These are phyloP conservation scores for Styela plicata DNA, from an alignment of 23 tunicate genomes.

Conservation along the genomic window DNA sequence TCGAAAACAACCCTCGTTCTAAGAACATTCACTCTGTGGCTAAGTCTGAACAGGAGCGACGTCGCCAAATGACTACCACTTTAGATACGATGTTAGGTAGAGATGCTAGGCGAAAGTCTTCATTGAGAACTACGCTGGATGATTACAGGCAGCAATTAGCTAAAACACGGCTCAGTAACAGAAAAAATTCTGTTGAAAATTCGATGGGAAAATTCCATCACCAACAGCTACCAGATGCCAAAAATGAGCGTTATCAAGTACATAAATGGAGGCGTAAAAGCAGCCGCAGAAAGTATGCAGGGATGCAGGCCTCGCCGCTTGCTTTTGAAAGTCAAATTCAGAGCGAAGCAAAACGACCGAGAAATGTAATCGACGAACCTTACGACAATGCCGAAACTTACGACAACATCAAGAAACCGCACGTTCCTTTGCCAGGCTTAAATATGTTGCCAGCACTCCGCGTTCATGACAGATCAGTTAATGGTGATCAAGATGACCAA, in stretches of 20 bases:
- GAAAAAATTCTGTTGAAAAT: background rate
- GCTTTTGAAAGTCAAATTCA: background rate
- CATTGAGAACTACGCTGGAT: background rate
- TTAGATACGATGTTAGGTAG: background rate
- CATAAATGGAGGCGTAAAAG: slow-evolving; percentile 81
- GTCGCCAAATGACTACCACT: background rate
- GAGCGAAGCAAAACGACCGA: background rate
- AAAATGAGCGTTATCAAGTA: slow-evolving; percentile 35
- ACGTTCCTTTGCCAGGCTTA: slow-evolving; percentile 9
- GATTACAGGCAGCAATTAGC: background rate
- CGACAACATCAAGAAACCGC: background rate
- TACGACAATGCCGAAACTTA: background rate
- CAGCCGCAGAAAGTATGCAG: slow-evolving; percentile 26
- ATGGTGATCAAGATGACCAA: background rate
- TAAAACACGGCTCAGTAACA: background rate
- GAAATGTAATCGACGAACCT: background rate
- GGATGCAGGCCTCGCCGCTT: background rate
- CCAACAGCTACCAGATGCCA: slow-evolving; percentile 51
- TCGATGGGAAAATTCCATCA: background rate
- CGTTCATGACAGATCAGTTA: background rate
- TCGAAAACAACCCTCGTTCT: background rate
- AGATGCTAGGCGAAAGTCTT: background rate
- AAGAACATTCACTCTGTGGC: background rate
- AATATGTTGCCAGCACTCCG: slow-evolving; percentile 19
- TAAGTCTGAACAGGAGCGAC: background rate